Evolutionary conservation across 2,113 vertebrate species (phyloP), one percentile per base, ranked within the genome.

Genomic region (Gopherus evgoodei): DNA sequence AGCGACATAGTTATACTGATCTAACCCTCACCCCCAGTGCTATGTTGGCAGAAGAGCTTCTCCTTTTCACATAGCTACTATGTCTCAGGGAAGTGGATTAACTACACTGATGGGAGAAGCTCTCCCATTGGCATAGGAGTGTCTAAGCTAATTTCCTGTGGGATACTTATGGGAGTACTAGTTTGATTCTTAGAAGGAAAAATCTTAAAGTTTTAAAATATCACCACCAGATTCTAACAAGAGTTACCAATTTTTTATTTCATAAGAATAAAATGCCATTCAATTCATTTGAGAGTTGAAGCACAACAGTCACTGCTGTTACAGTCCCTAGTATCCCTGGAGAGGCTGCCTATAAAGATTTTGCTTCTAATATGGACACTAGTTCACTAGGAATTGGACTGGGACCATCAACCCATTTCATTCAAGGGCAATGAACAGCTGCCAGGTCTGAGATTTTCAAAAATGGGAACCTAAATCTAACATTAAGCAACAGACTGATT

Each of bases 71-170:
- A 72, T 38, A 72, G 17, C 19, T 72, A 72, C 31, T 9, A 38
- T n/a, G 9, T 72, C 9, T 38, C 35, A 10, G 35, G 65, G 17
- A 38, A 17, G 19, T 72, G 35, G 17, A 72, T 69, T 38, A 38
- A 38, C 8, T 38, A 38, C 1, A 21, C 3, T n/a, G 8, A 35
- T 11, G 16, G 35, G 35, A 72, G 65, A 72, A n/a, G 31, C n/a
- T 22, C 16, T 72, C n/a, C 17, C 16, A n/a, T 22, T 69, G 35
- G 35, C 8, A n/a, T n/a, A n/a, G 65, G 65, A 19, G 16, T n/a
- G 17, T 83, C 81, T 84, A 84, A 84, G 38, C 3, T 94, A 79
- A 93, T 92, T 96, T 95, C 8, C 52, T 96, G 93, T 93, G 47
- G 81, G 90, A 91, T 42, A 6, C 12, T 89, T 91, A 53, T 59